Evolutionary conservation across 2,113 vertebrate species (phyloP).

Genomic region (Ctenomys sociabilis): DNA sequence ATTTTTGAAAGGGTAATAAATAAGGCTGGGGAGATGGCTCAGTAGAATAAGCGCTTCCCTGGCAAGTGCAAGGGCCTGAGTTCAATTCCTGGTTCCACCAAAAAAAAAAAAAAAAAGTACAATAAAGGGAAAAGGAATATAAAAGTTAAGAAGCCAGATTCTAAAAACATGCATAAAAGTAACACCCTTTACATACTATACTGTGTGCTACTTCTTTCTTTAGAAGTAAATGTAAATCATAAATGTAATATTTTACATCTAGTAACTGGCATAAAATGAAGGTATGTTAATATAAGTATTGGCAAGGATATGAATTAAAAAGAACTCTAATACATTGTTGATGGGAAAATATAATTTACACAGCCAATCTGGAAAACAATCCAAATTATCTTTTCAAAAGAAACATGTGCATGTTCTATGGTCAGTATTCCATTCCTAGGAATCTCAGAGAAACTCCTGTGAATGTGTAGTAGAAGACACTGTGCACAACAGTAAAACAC

Average conservation of each 20-base stretch:
- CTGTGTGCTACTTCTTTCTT: neutral
- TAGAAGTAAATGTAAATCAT: neutral
- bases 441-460: neutral
- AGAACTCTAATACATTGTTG: neutral
- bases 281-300: neutral
- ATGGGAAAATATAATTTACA: neutral
- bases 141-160: neutral
- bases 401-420: neutral
- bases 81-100: too few relatives aligned
- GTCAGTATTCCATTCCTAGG: neutral
- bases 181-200: neutral
- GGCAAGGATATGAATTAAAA: neutral
- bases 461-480: fast-evolving
- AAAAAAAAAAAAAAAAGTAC: too few relatives aligned
- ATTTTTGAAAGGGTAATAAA: too few relatives aligned
- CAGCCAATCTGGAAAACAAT: neutral
- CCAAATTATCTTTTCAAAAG: neutral
- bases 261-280: neutral
- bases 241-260: neutral
- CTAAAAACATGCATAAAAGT: neutral
- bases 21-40: too few relatives aligned
- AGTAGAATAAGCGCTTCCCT: too few relatives aligned
- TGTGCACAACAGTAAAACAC: neutral
- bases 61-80: too few relatives aligned
- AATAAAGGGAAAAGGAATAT: neutral